Conservation (phyloP, 2,888 invertebrate genomes). For the Diplolepis rosae region DNA sequence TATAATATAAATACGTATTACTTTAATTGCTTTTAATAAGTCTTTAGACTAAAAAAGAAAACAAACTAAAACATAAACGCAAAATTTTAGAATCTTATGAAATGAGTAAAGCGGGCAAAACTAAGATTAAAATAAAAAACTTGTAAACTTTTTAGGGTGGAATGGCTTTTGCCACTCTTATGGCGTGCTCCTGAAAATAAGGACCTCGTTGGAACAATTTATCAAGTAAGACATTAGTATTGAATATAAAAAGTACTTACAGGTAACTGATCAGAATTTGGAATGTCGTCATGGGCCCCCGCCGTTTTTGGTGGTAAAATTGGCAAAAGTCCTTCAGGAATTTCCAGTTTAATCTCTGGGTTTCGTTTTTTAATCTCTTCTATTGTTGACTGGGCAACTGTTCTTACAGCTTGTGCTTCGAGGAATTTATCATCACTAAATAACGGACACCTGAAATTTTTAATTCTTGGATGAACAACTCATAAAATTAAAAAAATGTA, state of each 20-base stretch:
- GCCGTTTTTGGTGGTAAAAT: slow-evolving; percentile 44
- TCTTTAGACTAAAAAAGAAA: too few relatives aligned
- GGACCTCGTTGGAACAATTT: not conserved
- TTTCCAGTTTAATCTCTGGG: slow-evolving; percentile 69
- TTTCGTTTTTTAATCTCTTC: slow-evolving; percentile 64
- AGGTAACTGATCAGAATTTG: slow-evolving; percentile 45
- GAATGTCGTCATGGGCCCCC: slow-evolving; percentile 52
- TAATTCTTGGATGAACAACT: too few relatives aligned
- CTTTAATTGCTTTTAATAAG: too few relatives aligned
- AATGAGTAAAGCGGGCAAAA: too few relatives aligned
- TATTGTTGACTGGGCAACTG: slow-evolving; percentile 69
- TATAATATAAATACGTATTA: too few relatives aligned
- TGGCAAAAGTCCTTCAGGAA: slow-evolving; percentile 54
- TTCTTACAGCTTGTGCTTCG: slow-evolving; percentile 69
- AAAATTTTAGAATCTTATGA: too few relatives aligned
- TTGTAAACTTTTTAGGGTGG: not conserved
- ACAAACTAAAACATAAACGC: too few relatives aligned
- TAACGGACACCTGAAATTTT: slow-evolving; percentile 69
- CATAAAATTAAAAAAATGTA: not conserved
- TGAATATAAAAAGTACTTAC: slow-evolving; percentile 43
- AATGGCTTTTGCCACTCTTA: slow-evolving; percentile 10
- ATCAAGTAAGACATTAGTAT: not conserved
- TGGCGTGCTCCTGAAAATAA: slow-evolving; percentile 9
- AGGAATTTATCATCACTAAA: slow-evolving; percentile 71
- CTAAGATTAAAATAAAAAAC: not conserved